These are phyloP conservation scores for Todus mexicanus DNA, from an alignment of 2,797 vertebrate species.

Conservation along the genomic window DNA sequence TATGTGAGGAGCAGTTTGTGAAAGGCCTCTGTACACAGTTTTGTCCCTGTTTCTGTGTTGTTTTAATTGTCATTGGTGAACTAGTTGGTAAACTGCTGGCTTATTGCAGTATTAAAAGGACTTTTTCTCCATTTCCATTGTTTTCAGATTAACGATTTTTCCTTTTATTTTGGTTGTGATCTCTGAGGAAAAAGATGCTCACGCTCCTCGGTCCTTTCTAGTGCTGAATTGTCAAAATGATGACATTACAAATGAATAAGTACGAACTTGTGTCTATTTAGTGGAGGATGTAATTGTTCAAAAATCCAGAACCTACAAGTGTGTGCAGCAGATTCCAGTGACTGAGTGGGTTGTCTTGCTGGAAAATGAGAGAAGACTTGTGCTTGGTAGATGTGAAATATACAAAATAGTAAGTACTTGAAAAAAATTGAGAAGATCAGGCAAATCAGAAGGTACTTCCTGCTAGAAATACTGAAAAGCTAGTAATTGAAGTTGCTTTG, in stretches of 20 bases:
- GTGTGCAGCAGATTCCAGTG: background rate
- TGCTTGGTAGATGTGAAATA: background rate
- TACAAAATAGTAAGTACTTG: background rate
- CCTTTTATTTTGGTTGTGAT: background rate
- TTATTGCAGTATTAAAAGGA: background rate
- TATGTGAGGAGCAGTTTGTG: rapidly evolving
- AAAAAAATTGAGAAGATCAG: rapidly evolving
- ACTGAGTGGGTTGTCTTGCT: background rate
- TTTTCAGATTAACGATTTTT: background rate
- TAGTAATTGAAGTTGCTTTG: background rate
- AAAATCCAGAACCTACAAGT: background rate
- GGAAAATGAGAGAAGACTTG: background rate
- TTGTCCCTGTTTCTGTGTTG: rapidly evolving
- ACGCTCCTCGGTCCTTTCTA: background rate
- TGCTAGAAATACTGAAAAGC: background rate
- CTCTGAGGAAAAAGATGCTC: background rate
- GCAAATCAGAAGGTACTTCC: background rate
- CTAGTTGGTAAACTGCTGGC: background rate
- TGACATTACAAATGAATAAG: background rate
- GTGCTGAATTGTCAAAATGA: background rate
- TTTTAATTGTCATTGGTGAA: background rate
- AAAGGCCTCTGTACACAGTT: background rate
- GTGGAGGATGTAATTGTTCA: background rate
- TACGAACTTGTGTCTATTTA: background rate
- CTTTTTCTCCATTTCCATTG: background rate